These are phyloP conservation scores for Vanessa tameamea DNA, from an alignment of 1,140 invertebrate genomes.

Conservation along the genomic window DNA sequence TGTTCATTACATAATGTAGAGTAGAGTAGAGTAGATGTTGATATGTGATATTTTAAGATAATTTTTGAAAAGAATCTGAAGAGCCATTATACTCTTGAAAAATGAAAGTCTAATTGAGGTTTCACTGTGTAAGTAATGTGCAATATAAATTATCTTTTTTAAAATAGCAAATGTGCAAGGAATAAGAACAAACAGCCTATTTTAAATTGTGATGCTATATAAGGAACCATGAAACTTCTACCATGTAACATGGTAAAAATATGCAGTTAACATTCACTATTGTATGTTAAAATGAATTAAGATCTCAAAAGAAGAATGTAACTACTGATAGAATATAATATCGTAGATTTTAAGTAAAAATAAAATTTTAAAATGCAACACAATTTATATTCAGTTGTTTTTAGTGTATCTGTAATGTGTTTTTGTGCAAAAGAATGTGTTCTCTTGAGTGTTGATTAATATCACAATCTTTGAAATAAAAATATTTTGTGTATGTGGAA, in stretches of 20 bases:
- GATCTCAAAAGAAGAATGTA: conserved; percentile 26
- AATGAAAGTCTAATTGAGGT: neutral
- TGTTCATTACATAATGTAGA: conserved; percentile 43
- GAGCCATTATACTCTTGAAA: conserved; percentile 14
- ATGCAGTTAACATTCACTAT: neutral
- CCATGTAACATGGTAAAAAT: too few relatives aligned
- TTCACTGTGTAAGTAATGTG: neutral
- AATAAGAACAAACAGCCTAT: too few relatives aligned
- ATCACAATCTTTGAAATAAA: conserved; percentile 65
- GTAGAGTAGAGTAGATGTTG: conserved; percentile 68
- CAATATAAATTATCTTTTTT: neutral
- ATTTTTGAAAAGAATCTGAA: conserved; percentile 43
- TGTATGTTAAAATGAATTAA: neutral
- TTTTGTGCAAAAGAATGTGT: conserved; percentile 65
- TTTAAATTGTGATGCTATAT: too few relatives aligned
- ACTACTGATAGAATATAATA: conserved; percentile 20
- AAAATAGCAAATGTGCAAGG: too few relatives aligned
- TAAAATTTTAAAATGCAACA: conserved; percentile 44
- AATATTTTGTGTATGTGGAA: conserved; percentile 61
- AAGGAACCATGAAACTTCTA: too few relatives aligned
- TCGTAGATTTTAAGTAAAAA: conserved; percentile 19
- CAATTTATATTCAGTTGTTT: conserved; percentile 59
- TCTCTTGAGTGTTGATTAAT: conserved; percentile 57
- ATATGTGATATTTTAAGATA: conserved; percentile 78
- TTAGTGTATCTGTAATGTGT: conserved; percentile 72